Conservation (phyloP, 1,140 invertebrate species). For the Hetaerina americana region DNA sequence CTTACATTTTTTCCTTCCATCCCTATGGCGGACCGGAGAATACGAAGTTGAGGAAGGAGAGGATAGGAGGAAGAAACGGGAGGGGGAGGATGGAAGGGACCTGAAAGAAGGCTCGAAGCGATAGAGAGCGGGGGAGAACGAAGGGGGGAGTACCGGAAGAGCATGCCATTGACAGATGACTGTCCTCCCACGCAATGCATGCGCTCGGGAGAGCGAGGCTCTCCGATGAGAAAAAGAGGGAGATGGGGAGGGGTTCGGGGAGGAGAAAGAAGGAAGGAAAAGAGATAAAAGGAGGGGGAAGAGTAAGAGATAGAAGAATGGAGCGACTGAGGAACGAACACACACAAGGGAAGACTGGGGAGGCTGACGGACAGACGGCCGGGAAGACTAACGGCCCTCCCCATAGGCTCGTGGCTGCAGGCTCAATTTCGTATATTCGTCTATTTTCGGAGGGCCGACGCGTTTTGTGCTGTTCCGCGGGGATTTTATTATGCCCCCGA, state of each 20-base stretch:
- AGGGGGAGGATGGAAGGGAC: not conserved
- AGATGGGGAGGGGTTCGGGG: not conserved
- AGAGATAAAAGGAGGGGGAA: not conserved
- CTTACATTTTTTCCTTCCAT: no score
- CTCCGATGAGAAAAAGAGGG: not conserved
- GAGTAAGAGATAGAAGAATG: not conserved
- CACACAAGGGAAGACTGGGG: no score
- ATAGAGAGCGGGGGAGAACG: not conserved
- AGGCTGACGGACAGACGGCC: no score
- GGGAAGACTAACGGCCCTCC: no score
- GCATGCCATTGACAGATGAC: not conserved
- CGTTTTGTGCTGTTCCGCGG: no score
- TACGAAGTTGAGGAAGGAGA: not conserved
- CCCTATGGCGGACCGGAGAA: no score
- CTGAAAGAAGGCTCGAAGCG: not conserved
- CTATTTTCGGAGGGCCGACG: no score
- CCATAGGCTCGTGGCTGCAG: no score
- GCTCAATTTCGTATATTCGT: no score
- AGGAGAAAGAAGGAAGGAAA: not conserved
- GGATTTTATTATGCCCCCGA: no score
- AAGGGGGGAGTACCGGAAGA: not conserved
- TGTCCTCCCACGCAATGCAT: not conserved
- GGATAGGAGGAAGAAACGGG: not conserved
- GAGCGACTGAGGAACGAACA: no score
- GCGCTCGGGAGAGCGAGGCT: not conserved